These are phyloP conservation scores for Drosophila merina DNA, from an alignment of 2,888 invertebrate species.

Conservation along the genomic window DNA sequence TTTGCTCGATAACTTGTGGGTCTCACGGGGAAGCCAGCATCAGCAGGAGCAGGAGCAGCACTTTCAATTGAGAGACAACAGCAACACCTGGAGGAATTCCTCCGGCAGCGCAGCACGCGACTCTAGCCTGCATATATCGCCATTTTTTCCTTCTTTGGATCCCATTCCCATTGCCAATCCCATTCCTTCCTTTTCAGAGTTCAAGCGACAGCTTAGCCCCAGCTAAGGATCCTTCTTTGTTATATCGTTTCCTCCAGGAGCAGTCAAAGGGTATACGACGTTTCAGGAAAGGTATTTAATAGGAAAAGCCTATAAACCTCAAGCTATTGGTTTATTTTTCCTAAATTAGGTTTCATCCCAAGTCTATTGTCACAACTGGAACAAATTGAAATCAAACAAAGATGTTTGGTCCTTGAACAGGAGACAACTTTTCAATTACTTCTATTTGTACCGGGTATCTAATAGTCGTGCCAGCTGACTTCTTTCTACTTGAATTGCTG, in stretches of 20 bases:
- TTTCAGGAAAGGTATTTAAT: not conserved
- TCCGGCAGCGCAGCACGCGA: conserved; percentile 28
- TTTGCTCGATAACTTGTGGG: conserved; percentile 41
- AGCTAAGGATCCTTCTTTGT: conserved; percentile 13
- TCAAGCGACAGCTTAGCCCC: conserved; percentile 37
- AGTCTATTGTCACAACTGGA: too few relatives aligned
- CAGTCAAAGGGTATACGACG: not conserved
- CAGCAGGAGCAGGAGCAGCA: conserved; percentile 32
- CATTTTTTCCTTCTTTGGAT: not conserved
- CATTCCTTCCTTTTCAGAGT: conserved; percentile 4
- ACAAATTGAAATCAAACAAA: too few relatives aligned
- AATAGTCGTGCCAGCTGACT: not conserved
- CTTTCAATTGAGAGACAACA: conserved; percentile 61
- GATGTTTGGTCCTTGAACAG: too few relatives aligned
- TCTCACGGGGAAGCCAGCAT: conserved; percentile 10
- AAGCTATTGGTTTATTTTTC: not conserved
- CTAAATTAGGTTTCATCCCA: not conserved
- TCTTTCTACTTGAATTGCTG: conserved; percentile 66
- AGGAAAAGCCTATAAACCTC: not conserved
- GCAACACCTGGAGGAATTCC: conserved; percentile 44
- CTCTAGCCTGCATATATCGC: conserved; percentile 12
- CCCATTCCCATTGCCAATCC: not conserved
- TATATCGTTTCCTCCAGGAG: not conserved
- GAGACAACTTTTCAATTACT: too few relatives aligned
- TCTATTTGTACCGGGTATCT: not conserved